phyloP scores from a whole-genome alignment of 2,888 invertebrate genomes.

The Leptopilina drosophilae region DNA sequence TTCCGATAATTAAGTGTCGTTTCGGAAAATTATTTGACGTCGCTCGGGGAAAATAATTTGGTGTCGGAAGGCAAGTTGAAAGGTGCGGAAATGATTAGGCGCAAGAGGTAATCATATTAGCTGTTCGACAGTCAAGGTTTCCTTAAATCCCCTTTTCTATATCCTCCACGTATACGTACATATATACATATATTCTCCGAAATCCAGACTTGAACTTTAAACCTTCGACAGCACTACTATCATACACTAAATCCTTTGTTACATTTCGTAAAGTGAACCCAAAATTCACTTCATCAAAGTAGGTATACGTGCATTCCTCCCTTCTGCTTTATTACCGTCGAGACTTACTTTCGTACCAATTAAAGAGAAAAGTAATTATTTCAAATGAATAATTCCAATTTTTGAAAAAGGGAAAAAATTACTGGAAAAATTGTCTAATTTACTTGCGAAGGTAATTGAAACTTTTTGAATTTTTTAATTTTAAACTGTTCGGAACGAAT shows the following conservation, averaged over 20 bases:
- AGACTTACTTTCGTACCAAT: no score
- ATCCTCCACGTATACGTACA: neutral
- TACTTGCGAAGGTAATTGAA: no score
- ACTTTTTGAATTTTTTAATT: no score
- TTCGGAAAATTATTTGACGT: slow-evolving; percentile 64
- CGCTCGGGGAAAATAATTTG: slow-evolving; percentile 32
- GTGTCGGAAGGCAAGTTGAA: neutral
- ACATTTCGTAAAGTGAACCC: slow-evolving; percentile 6
- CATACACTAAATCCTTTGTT: slow-evolving; percentile 27
- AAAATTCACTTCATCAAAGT: no score
- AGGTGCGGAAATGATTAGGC: slow-evolving; percentile 57
- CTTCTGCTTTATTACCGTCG: no score
- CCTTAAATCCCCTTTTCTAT: slow-evolving; percentile 55
- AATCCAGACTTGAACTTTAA: neutral
- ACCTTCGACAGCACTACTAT: neutral
- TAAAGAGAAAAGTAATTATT: no score
- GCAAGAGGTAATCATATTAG: slow-evolving; percentile 64
- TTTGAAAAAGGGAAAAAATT: no score
- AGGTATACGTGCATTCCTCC: no score
- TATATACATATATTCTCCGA: no score
- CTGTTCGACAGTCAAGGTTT: slow-evolving; percentile 62
- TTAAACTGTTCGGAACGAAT: no score
- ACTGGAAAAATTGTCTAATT: no score
- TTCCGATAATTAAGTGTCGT: slow-evolving; percentile 71
- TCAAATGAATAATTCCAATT: no score